Evolutionary conservation across 2,113 vertebrate species (phyloP), one percentile per base, ranked within the genome.

Genomic region (Myanophis thanlyinensis): DNA sequence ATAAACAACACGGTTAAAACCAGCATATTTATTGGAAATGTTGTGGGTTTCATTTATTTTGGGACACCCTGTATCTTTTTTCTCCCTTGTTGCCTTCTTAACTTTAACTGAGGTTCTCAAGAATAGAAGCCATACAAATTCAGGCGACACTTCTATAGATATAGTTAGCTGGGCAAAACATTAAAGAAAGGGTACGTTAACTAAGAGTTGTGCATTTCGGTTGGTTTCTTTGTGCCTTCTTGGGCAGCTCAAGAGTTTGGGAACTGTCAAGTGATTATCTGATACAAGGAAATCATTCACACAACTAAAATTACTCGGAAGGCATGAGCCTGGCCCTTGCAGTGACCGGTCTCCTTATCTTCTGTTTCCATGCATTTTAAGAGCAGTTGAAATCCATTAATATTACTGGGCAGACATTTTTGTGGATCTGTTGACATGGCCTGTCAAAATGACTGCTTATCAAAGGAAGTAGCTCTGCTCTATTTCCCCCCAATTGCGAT

Each of bases 391-490:
- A 85, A 23, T 49, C n/a, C 0, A 0, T 30, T 30, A 53, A 47
- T 12, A 59, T 52, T 23, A 35, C 40, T 40, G 27, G 3, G n/a
- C 7, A 0, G 35, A 18, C 40, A 35, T 44, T 7, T 52, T 62
- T 91, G 35, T 23, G 22, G 0, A 0, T 52, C 23, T 0, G 5
- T 25, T 85, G 18, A 40, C 13, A 73, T 30, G 47, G 12, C 10
- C 10, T 40, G 25, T 15, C 87, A 92, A 4, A 46, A 1, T 2
- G 52, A 8, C n/a, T 46, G 9, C 51, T n/a, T 15, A 84, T 54
- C 6, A 25, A n/a, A 23, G 6, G 1, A 5, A 0, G 0, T 48
- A 5, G 46, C 44, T 87, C 0, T 15, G 48, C 90, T 4, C 4
- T 1, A 51, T 54, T 53, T 56, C 23, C 13, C 11, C 5, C 23